Base-by-base conservation (phyloP, 1,140 invertebrate species). In the Asbolus verrucosus region DNA sequence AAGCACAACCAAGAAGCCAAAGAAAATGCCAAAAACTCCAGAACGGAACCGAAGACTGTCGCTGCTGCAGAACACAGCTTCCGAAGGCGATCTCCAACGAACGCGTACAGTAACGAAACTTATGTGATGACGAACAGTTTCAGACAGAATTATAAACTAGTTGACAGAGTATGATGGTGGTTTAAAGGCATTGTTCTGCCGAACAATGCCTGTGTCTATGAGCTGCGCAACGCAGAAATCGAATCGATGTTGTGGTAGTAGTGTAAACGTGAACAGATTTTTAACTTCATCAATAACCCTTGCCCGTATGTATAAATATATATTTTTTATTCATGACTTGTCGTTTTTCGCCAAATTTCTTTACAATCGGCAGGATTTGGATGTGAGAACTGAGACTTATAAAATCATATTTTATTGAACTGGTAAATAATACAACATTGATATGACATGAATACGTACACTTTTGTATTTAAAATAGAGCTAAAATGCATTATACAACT, bases 71-170 rank as follows among this genome's bases (percentile, higher is more conserved):
- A 70, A 33, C 70, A 74, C 8, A 70, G 31, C 18, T 78, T 72
- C 31, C 65, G 66, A 65, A 73, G 70, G 15, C 71, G 62, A 65
- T 24, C 65, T 13, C 63, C 72, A 16, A 60, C 65, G 11, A 69
- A 68, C 13, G 71, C 71, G 8, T 79, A 77, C 62, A 78, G 73
- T 67, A 80, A 79, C 54, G 79, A 81, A 65, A 76, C 74, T 11
- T 81, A 81, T 62, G 78, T 76, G 5, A 72, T 79, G 66, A 78
- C 70, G 4, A 78, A 76, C 65, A 80, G 77, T 74, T 81, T 79
- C 67, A 68, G 75, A 30, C 77, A 78, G 59, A 80, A 81, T 65
- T 81, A 81, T 69, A 79, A 78, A 69, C 38, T 81, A 11, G 59
- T 76, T 3, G 79, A 79, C 41, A 74, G 72, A 63, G 71, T 74